phyloP scores from a whole-genome alignment of 2,113 vertebrate genomes.

The Chaetura pelagica region DNA sequence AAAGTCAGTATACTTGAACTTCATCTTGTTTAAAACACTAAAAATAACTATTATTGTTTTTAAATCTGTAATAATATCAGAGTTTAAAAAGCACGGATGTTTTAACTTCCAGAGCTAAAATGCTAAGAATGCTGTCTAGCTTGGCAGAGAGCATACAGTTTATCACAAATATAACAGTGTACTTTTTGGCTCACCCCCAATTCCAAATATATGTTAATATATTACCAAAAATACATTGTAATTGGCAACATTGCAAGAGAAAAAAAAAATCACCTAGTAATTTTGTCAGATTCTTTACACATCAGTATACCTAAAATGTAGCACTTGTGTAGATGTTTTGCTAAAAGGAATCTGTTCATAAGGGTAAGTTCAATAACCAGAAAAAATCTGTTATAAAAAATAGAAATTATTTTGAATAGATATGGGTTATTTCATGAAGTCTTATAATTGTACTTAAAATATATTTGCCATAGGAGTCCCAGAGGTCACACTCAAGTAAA shows the following conservation, averaged over 20 bases:
- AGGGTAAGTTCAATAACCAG: no score
- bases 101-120: background rate
- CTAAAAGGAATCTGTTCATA: no score
- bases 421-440: no score
- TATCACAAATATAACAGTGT: background rate
- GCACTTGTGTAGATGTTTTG: no score
- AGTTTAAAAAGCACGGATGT: background rate
- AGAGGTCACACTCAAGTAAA: background rate
- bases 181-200: background rate
- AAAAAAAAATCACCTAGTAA: background rate
- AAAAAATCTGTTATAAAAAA: no score
- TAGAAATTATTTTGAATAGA: no score
- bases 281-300: background rate
- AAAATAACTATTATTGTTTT: no score
- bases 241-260: background rate
- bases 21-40: background rate
- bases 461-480: no score
- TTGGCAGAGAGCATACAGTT: background rate
- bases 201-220: background rate
- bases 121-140: background rate
- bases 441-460: no score
- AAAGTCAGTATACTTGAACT: background rate
- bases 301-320: no score
- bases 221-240: background rate
- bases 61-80: background rate